phyloP scores from a whole-genome alignment of 2,888 invertebrate species.

The Eupithecia tripunctaria region DNA sequence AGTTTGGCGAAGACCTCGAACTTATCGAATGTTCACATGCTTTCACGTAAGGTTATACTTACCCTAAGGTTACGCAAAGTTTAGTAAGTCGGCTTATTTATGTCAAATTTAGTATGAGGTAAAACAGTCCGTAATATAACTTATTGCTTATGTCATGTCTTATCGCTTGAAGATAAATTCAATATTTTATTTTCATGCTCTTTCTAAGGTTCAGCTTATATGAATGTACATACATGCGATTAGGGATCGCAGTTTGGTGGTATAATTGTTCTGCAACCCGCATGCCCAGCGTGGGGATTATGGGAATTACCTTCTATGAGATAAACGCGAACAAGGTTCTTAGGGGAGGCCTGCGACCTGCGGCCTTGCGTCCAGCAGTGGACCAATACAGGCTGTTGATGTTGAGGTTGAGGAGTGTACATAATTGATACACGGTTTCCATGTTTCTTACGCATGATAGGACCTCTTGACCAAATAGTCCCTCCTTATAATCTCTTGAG shows the following conservation, averaged over 20 bases:
- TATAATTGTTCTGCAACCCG: too few relatives aligned
- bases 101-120: constrained; percentile 5
- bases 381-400: too few relatives aligned
- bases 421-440: neutral
- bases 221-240: too few relatives aligned
- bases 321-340: too few relatives aligned
- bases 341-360: too few relatives aligned
- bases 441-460: neutral
- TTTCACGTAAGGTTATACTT: constrained; percentile 31
- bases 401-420: too few relatives aligned
- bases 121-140: neutral
- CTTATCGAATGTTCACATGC: constrained; percentile 45
- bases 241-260: too few relatives aligned
- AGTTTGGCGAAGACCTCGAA: constrained; percentile 42
- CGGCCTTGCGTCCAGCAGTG: too few relatives aligned
- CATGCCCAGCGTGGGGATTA: too few relatives aligned
- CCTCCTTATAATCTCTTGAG: neutral
- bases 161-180: neutral
- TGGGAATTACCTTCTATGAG: too few relatives aligned
- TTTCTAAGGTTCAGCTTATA: too few relatives aligned
- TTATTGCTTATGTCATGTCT: neutral
- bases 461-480: neutral
- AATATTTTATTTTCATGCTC: too few relatives aligned
- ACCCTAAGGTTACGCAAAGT: constrained; percentile 27
- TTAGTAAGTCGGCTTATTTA: constrained; percentile 24